Evolutionary conservation across 2,113 vertebrate genomes (phyloP).

Genomic region (Sula dactylatra): DNA sequence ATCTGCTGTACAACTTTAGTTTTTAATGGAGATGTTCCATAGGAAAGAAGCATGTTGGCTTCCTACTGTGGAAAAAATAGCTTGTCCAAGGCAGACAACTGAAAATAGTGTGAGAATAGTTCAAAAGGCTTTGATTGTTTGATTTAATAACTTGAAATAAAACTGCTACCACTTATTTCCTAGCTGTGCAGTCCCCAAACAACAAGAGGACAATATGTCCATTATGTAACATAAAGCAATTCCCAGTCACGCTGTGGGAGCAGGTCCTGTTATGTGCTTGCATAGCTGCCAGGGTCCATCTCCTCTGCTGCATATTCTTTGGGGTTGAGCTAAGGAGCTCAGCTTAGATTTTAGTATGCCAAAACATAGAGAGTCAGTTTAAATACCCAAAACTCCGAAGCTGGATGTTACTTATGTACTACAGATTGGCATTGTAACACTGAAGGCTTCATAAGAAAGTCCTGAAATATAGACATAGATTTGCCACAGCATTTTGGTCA

Average conservation of each 20-base stretch:
- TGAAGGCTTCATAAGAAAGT: neutral
- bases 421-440: neutral
- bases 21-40: neutral
- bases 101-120: neutral
- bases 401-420: neutral
- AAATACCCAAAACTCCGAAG: neutral
- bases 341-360: neutral
- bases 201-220: neutral
- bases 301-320: neutral
- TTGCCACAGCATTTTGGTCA: neutral
- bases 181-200: neutral
- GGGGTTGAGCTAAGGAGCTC: neutral
- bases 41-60: neutral
- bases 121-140: neutral
- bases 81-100: neutral
- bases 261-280: neutral
- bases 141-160: neutral
- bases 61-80: neutral
- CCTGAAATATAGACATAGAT: neutral
- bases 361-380: neutral
- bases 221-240: neutral
- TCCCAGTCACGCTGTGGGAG: neutral
- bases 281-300: neutral
- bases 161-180: neutral
- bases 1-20: neutral